Evolutionary conservation across 2,113 vertebrate species (phyloP).

Genomic region (Siphamia tubifer): DNA sequence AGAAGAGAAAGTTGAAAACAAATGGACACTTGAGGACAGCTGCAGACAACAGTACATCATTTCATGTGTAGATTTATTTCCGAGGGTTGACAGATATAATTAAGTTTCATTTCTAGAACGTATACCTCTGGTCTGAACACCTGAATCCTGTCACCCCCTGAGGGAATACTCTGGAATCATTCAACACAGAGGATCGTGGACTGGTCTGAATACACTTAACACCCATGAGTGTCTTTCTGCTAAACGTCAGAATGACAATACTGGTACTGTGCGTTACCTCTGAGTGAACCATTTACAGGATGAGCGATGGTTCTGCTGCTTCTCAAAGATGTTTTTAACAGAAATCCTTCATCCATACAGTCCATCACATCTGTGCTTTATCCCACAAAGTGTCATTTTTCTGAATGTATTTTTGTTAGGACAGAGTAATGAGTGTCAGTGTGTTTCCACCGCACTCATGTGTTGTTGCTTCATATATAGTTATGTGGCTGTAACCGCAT

Average conservation of each 20-base stretch:
- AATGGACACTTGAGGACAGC: no score
- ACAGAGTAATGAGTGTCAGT: neutral
- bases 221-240: neutral
- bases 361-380: neutral
- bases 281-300: conserved; percentile 4
- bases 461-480: neutral
- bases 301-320: conserved; percentile 13
- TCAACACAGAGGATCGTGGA: no score
- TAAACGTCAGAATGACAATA: neutral
- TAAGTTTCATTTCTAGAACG: no score
- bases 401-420: neutral
- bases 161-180: no score
- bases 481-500: conserved; percentile 9
- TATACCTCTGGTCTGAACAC: no score
- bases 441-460: neutral
- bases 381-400: neutral
- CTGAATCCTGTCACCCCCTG: no score
- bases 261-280: neutral
- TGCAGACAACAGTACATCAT: no score
- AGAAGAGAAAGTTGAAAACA: no score
- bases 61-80: no score
- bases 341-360: neutral
- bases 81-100: no score
- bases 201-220: neutral
- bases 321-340: neutral